Base-by-base conservation (phyloP, 2,113 vertebrate species). In the Vicugna pacos region DNA sequence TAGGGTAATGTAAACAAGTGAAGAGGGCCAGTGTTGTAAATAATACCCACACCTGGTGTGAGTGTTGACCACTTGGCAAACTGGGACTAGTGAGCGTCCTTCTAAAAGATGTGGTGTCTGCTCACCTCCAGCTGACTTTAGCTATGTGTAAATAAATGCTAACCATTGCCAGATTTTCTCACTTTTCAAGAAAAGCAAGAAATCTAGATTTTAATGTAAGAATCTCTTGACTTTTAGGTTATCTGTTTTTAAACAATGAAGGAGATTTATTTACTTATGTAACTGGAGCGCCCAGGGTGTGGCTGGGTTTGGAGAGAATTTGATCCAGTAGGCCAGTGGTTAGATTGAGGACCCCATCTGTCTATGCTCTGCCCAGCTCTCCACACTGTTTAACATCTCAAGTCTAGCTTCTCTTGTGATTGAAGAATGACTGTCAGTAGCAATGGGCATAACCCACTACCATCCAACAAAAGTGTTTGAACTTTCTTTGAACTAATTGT, bases 211-310 rank as follows among this genome's bases (percentile, higher is more conserved):
- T 90, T 88, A 88, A 84, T 8, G 30, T 76, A 73, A 46, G 5
- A 72, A 58, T 70, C 72, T 94, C n/a, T 94, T 77, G 24, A 89
- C 30, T 96, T 82, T 83, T 82, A 85, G 92, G 30, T 83, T 67
- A 6, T 12, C 46, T 83, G 4, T 75, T 96, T 93, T 94, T 81
- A 56, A 93, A 60, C 32, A 90, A 11, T 56, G 50, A 81, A 76
- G 60, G 38, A 52, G 35, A 70, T 72, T 64, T 90, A 52, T 84
- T 94, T 96, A 56, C n/a, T 46, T 38, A 67, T 85, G 4, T 77
- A 92, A 87, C 46, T 50, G 42, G 19, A 75, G 62, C 75, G 35
- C 35, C 22, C 14, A 54, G 56, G 50, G 2, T 84, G 2, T 54
- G 64, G 80, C 38, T 95, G 56, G 62, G 20, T 84, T 89, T 89